Evolutionary conservation across 2,888 invertebrate species (phyloP).

Genomic region (Hybos culiciformis): DNA sequence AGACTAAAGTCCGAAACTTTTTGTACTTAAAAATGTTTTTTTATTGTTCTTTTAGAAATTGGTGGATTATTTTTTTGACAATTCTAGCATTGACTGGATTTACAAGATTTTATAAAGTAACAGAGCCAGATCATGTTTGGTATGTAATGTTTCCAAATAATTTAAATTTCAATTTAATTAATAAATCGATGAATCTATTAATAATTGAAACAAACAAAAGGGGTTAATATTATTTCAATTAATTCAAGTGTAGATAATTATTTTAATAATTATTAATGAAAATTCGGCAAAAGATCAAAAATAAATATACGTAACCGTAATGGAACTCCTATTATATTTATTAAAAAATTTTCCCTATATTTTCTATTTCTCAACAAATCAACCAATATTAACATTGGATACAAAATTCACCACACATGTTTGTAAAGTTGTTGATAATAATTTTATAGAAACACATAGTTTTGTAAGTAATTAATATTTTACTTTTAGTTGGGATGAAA

Average conservation of each 20-base stretch:
- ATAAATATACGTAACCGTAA: too few relatives aligned
- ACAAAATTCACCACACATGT: not conserved
- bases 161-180: not conserved
- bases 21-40: constrained; percentile 1
- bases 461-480: not conserved
- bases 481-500: constrained; percentile 79
- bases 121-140: constrained; percentile 91
- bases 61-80: constrained; percentile 54
- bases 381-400: too few relatives aligned
- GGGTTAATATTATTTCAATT: too few relatives aligned
- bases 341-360: too few relatives aligned
- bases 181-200: too few relatives aligned
- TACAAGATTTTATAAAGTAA: constrained; percentile 79
- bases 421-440: not conserved
- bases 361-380: too few relatives aligned
- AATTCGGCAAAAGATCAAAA: too few relatives aligned
- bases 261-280: too few relatives aligned
- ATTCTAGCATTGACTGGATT: constrained; percentile 52
- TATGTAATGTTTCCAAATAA: constrained; percentile 36
- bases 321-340: too few relatives aligned
- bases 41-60: constrained; percentile 26
- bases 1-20: constrained; percentile 19
- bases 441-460: constrained; percentile 1
- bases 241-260: too few relatives aligned
- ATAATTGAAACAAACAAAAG: too few relatives aligned